These are phyloP conservation scores for Tethya wilhelma DNA, from an alignment of 37 sponge, comb jelly and placozoan species.

Conservation along the genomic window DNA sequence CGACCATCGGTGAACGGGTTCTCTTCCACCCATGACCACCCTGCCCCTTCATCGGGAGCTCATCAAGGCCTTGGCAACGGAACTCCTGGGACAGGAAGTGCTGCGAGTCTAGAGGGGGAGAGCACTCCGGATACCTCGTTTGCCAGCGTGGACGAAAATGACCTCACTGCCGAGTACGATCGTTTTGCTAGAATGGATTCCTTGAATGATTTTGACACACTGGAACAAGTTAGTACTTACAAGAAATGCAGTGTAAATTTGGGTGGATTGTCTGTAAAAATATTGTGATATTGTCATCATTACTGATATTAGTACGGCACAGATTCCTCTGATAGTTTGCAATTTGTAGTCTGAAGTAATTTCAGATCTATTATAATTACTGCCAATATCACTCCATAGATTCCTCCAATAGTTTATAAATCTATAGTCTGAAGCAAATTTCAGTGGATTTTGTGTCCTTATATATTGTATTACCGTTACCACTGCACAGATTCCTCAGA, in stretches of 20 bases:
- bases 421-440: too few species aligned
- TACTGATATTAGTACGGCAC: background rate
- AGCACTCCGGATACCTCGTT: conserved; percentile 34
- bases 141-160: conserved; percentile 44
- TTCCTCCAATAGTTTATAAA: too few species aligned
- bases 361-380: too few species aligned
- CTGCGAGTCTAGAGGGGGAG: background rate
- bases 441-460: too few species aligned
- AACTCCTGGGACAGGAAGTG: background rate
- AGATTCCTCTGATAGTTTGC: too few species aligned
- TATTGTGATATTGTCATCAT: background rate
- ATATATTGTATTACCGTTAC: background rate
- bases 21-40: background rate
- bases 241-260: too few species aligned
- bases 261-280: too few species aligned
- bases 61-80: background rate
- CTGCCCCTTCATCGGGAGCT: background rate
- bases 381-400: too few species aligned
- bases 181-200: conserved; percentile 1
- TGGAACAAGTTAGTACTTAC: too few species aligned
- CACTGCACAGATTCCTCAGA: background rate
- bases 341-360: too few species aligned
- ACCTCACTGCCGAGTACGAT: conserved; percentile 61
- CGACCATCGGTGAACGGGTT: background rate
- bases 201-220: background rate